Conservation (phyloP, 2,888 invertebrate species). For the Minunthozetes semirufus region DNA sequence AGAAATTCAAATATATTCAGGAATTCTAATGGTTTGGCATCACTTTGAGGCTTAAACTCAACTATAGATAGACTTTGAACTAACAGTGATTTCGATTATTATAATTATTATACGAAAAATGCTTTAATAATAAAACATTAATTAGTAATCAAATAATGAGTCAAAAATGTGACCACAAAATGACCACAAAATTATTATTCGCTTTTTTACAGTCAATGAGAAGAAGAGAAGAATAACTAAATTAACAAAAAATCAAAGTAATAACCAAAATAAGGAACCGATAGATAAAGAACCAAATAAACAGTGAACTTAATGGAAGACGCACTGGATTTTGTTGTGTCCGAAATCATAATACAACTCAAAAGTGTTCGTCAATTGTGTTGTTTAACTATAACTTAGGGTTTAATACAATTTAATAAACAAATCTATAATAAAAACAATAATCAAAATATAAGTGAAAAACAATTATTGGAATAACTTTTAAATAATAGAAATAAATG, state of each 20-base stretch:
- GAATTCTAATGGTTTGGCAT: neutral
- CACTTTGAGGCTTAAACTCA: neutral
- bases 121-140: neutral
- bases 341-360: slow-evolving; percentile 7
- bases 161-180: slow-evolving; percentile 19
- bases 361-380: neutral
- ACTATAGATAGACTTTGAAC: no score
- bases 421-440: neutral
- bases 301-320: slow-evolving; percentile 41
- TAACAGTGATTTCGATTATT: neutral
- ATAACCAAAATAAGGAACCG: neutral
- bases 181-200: no score
- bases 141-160: neutral
- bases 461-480: no score
- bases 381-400: neutral
- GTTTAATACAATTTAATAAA: neutral
- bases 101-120: no score
- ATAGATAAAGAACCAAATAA: slow-evolving; percentile 36
- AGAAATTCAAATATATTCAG: neutral
- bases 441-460: neutral
- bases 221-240: neutral
- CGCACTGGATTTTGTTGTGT: slow-evolving; percentile 41
- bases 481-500: no score
- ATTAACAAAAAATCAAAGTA: neutral
- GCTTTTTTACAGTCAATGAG: neutral